These are phyloP conservation scores for Acrossocheilus wenchowensis DNA, from an alignment of 2,797 vertebrate species.

Conservation along the genomic window DNA sequence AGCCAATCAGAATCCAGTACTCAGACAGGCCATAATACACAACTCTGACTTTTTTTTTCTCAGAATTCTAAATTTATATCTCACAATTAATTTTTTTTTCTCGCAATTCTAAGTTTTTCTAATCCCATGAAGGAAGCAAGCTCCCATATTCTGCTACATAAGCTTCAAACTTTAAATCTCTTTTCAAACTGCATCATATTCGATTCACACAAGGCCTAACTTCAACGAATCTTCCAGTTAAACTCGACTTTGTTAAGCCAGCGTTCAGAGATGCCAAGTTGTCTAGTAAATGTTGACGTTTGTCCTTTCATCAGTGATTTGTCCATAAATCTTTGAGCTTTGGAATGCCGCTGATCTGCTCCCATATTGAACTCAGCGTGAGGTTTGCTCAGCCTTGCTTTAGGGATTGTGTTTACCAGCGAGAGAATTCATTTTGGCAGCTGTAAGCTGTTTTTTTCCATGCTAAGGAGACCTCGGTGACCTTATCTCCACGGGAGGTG, in stretches of 20 bases:
- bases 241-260: background rate
- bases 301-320: background rate
- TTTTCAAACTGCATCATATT: background rate
- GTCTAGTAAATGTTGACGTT: background rate
- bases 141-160: background rate
- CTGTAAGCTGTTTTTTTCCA: slow-evolving; percentile 29
- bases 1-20: too few relatives aligned
- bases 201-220: background rate
- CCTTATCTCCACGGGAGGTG: slow-evolving; percentile 35
- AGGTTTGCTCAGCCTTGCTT: slow-evolving; percentile 10
- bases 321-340: background rate
- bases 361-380: slow-evolving; percentile 21
- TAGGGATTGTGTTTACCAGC: slow-evolving; percentile 15
- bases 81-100: too few relatives aligned
- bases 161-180: background rate
- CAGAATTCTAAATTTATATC: too few relatives aligned
- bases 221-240: background rate
- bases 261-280: background rate
- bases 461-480: background rate
- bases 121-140: background rate
- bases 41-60: too few relatives aligned
- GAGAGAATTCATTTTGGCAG: slow-evolving; percentile 21
- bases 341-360: slow-evolving; percentile 22
- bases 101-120: background rate
- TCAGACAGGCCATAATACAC: too few relatives aligned